Conservation (phyloP, 2,113 vertebrate genomes). For the Larimichthys polyactis region DNA sequence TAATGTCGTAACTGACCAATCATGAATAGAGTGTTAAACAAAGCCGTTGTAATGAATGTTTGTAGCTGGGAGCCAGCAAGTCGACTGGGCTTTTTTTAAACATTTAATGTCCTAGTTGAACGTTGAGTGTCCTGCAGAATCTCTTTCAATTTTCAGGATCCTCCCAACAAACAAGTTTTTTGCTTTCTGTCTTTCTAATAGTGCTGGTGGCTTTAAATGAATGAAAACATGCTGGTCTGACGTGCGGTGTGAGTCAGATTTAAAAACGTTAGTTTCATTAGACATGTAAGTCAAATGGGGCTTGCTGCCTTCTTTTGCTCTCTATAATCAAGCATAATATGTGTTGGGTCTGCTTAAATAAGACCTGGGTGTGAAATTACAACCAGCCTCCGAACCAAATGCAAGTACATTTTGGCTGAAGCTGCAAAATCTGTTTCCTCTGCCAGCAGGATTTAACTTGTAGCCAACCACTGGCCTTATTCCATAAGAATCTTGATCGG, state of each 20-base stretch:
- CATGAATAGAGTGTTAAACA: too few relatives aligned
- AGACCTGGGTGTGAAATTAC: neutral
- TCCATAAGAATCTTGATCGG: neutral
- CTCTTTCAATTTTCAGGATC: neutral
- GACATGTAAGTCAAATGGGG: neutral
- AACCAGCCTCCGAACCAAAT: neutral
- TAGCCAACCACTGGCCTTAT: neutral
- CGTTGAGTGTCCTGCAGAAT: neutral
- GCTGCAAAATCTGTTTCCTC: neutral
- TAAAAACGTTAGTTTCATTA: neutral
- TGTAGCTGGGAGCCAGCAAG: neutral
- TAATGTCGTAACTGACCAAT: too few relatives aligned
- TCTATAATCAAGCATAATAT: neutral
- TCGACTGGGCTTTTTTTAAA: neutral
- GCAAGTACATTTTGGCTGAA: neutral
- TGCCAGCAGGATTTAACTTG: conserved; percentile 2
- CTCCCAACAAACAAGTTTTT: neutral
- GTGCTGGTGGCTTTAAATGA: neutral
- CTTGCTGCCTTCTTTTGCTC: neutral
- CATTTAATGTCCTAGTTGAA: neutral
- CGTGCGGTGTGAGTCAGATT: neutral
- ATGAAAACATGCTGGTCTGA: neutral
- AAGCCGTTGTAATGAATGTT: neutral
- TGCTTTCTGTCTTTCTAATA: too few relatives aligned
- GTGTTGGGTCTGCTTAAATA: neutral